A percentile compares a stretch with the other conserved stretches of the same genome.
These are phyloP conservation scores for Tolypeutes matacus DNA, from an alignment of 2,797 vertebrate species.

Conservation along the genomic window DNA sequence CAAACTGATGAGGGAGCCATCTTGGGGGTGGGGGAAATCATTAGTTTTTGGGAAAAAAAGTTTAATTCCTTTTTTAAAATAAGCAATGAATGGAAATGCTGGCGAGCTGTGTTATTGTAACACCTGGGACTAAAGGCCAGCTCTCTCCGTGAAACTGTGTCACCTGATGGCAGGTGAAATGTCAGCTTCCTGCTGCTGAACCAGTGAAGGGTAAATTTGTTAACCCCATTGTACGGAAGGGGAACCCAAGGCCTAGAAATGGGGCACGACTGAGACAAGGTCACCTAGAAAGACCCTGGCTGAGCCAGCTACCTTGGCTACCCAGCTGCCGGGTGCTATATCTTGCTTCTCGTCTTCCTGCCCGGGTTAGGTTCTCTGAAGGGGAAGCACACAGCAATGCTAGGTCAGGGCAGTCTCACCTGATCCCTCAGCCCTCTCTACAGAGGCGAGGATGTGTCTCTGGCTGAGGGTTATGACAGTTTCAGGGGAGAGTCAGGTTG, in stretches of 20 bases:
- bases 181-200: background rate
- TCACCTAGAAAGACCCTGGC: background rate
- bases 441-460: background rate
- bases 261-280: background rate
- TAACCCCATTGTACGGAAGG: background rate
- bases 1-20: too few relatives aligned
- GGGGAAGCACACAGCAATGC: background rate
- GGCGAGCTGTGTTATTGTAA: background rate
- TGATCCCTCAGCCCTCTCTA: background rate
- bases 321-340: background rate
- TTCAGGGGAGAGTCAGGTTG: constrained; percentile 71
- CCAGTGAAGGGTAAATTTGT: background rate
- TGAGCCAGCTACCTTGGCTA: background rate
- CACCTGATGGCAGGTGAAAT: background rate
- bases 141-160: background rate
- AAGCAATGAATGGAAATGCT: background rate
- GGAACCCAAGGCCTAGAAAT: background rate
- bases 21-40: too few relatives aligned
- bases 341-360: background rate
- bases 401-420: background rate
- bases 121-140: background rate
- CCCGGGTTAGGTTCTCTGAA: background rate
- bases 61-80: background rate
- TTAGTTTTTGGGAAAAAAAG: constrained; percentile 37
- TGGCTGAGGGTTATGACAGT: background rate